Evolutionary conservation across 2,888 invertebrate genomes (phyloP).

Genomic region (Sicus ferrugineus): DNA sequence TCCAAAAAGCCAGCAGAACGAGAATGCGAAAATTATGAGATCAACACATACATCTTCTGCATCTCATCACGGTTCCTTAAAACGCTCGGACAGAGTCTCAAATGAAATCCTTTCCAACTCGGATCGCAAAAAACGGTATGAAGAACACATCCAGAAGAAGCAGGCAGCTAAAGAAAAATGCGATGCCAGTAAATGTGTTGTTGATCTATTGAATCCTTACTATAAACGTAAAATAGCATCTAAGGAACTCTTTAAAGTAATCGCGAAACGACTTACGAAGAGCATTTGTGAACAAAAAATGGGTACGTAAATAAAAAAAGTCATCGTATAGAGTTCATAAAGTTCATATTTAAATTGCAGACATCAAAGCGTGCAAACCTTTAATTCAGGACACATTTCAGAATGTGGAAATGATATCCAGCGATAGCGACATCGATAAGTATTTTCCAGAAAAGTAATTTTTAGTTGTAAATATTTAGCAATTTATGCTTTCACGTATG

Average conservation of each 20-base stretch:
- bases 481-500: background rate
- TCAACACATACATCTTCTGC: too few relatives aligned
- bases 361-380: conserved; percentile 49
- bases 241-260: conserved; percentile 57
- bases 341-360: conserved; percentile 39
- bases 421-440: conserved; percentile 56
- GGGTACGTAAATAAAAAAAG: conserved; percentile 44
- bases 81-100: too few relatives aligned
- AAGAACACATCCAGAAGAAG: conserved; percentile 25
- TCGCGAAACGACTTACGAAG: conserved; percentile 58
- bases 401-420: conserved; percentile 53
- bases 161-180: conserved; percentile 40
- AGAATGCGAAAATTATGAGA: too few relatives aligned
- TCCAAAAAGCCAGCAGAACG: too few relatives aligned
- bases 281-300: conserved; percentile 53
- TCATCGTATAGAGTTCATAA: background rate
- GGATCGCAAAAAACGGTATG: conserved; percentile 28
- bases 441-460: conserved; percentile 46
- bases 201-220: conserved; percentile 58
- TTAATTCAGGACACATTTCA: conserved; percentile 56
- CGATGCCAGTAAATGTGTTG: conserved; percentile 55
- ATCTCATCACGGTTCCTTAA: too few relatives aligned
- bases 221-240: conserved; percentile 59
- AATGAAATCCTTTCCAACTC: conserved; percentile 15
- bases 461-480: background rate